Evolutionary conservation across 2,113 vertebrate species (phyloP), one percentile per base, ranked within the genome.

Genomic region (Amblyopsis rosae): DNA sequence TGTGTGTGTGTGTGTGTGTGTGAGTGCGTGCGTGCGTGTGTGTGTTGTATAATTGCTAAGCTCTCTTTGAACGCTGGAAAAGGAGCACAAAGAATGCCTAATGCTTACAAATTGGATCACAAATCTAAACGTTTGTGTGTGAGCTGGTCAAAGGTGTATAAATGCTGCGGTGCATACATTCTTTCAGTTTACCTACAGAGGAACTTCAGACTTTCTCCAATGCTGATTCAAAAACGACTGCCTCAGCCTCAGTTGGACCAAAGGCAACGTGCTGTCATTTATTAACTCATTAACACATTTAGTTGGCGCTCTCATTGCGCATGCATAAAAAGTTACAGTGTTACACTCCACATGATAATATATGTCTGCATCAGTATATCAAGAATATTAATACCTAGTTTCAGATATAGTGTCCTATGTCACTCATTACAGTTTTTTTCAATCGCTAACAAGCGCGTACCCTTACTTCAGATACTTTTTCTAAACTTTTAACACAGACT

Each of bases 321-420:
- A 26, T 26, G 26, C 26, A 26, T 26, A 26, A 26, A 26, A 26
- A 26, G 26, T 26, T 26, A 26, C 26, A 26, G 3, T 2, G 26
- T 26, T 26, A 26, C 26, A 26, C 26, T 26, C 26, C 26, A 26
- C 26, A 26, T 26, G 26, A 26, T 26, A 26, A 26, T 26, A 26
- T 26, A 26, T 26, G 26, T 26, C 26, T 26, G 26, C 3, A 26
- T 8, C 4, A 41, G 35, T 41, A 41, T 41, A 41, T 41, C 35
- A 41, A 41, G 1, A 41, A 41, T 41, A 41, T 41, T 41, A 41
- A 41, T 8, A 6, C 35, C 35, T 70, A 55, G 46, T 82, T 79
- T 68, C 70, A 84, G 61, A 33, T 62, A 66, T 26, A 48, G 55
- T 51, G 15, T 9, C n/a, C 9, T n/a, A 50, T 50, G 13, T 50